Evolutionary conservation across 2,888 invertebrate genomes (phyloP), one percentile per base, ranked within the genome.

Genomic region (Fragum sueziense): DNA sequence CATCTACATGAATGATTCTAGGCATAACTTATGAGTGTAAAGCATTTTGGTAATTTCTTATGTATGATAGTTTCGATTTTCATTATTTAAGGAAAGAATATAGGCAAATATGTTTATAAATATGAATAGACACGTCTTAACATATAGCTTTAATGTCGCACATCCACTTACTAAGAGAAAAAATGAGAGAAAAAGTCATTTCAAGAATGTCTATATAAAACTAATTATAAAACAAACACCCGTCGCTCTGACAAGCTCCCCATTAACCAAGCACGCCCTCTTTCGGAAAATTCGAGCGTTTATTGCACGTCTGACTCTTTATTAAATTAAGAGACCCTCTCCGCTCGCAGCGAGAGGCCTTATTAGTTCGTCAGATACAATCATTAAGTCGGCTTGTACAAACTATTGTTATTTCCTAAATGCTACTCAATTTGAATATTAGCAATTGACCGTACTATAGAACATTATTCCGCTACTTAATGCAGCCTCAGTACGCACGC

Each of bases 301-400:
- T 29, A 52, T 47, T 79, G 77, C 74, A 79, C 79, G 79, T 79
- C 77, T 75, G 52, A 31, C 72, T 77, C 78, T 76, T 80, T 76
- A 84, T 82, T 81, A 78, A 82, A 86, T 85, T 86, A 86, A 82
- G 71, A 41, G 76, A 71, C 69, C 69, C 75, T 73, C 81, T 77
- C 65, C 76, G 62, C 41, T 74, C 86, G n/a, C 86, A 75, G 85
- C 80, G 75, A 78, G 85, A 54, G 37, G 69, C 79, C 86, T 80
- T 85, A 87, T 85, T 87, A 87, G 70, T 54, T 72, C 57, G 71
- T 27, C 81, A 76, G 84, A 85, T 87, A 85, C 80, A 78, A 81
- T 84, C 85, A 87, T 87, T 87, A 85, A 81, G 76, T 54, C 69
- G 69, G 67, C 70, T 52, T 76, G 73, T 73, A 74, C 72, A 71